Evolutionary conservation across 2,797 vertebrate species (phyloP).

Genomic region (Sternotherus odoratus): DNA sequence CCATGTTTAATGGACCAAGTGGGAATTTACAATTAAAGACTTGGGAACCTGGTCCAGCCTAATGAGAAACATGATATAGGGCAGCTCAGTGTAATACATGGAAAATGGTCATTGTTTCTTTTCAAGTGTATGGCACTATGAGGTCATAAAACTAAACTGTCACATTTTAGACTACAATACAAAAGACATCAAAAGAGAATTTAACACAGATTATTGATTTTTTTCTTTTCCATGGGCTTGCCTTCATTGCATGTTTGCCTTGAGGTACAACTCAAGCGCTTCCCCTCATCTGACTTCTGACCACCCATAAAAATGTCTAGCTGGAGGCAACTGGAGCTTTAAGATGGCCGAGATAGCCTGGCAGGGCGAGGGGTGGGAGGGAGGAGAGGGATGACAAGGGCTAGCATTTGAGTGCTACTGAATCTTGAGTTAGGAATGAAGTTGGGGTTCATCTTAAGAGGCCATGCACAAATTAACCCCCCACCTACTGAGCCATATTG

Average conservation of each 20-base stretch:
- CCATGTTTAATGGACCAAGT: constrained; percentile 26
- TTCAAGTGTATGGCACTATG: rapidly evolving
- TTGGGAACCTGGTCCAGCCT: not conserved
- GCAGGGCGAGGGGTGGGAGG: too few relatives aligned
- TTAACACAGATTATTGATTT: not conserved
- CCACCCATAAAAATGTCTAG: not conserved
- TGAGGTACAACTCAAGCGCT: not conserved
- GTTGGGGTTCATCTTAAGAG: not conserved
- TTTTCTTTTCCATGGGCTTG: not conserved
- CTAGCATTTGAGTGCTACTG: not conserved
- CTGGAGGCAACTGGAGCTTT: not conserved
- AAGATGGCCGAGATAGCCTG: not conserved
- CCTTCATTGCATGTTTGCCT: too few relatives aligned
- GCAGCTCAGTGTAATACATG: not conserved
- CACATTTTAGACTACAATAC: not conserved
- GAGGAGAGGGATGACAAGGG: too few relatives aligned
- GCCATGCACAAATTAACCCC: not conserved
- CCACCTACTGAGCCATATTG: not conserved
- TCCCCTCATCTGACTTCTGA: not conserved
- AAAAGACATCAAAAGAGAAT: not conserved
- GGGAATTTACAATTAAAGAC: constrained; percentile 35
- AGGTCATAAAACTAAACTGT: not conserved
- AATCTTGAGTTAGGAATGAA: not conserved
- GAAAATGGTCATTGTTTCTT: not conserved
- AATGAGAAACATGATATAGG: not conserved